Percentiles rank a stretch among this genome's conserved stretches.
Evolutionary conservation across 1,140 invertebrate genomes (phyloP).

Genomic region (Drosophila pruinosa): DNA sequence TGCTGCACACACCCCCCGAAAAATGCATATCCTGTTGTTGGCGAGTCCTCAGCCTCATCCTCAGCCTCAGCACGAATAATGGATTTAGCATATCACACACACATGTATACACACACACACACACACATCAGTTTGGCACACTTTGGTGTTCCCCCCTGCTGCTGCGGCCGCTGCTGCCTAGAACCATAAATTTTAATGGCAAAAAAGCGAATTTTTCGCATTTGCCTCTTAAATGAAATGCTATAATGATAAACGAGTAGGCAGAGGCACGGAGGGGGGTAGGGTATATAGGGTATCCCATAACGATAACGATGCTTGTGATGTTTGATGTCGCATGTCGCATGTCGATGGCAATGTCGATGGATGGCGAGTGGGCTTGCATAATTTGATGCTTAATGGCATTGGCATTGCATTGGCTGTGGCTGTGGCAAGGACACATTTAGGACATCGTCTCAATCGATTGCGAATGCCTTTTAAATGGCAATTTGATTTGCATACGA

Average conservation of each 20-base stretch:
- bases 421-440: conserved; percentile 25
- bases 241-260: conserved; percentile 16
- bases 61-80: not conserved
- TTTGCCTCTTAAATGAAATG: conserved; percentile 44
- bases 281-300: not conserved
- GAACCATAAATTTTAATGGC: conserved; percentile 76
- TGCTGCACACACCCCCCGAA: conserved; percentile 48
- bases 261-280: not conserved
- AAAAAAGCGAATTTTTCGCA: conserved; percentile 59
- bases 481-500: conserved; percentile 59
- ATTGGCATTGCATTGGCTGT: conserved; percentile 42
- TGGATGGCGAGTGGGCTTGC: conserved; percentile 74
- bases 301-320: conserved; percentile 17
- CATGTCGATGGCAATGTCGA: conserved; percentile 10
- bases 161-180: conserved; percentile 7
- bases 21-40: conserved; percentile 24
- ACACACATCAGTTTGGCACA: conserved; percentile 10
- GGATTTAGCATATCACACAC: conserved; percentile 21
- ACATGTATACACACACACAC: conserved; percentile 10
- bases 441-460: conserved; percentile 31
- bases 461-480: conserved; percentile 18
- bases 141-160: not conserved
- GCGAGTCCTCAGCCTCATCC: not conserved
- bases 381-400: conserved; percentile 74
- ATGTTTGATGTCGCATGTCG: conserved; percentile 54